Base-by-base conservation (phyloP, 1,140 invertebrate genomes). In the Charaxes varanes region DNA sequence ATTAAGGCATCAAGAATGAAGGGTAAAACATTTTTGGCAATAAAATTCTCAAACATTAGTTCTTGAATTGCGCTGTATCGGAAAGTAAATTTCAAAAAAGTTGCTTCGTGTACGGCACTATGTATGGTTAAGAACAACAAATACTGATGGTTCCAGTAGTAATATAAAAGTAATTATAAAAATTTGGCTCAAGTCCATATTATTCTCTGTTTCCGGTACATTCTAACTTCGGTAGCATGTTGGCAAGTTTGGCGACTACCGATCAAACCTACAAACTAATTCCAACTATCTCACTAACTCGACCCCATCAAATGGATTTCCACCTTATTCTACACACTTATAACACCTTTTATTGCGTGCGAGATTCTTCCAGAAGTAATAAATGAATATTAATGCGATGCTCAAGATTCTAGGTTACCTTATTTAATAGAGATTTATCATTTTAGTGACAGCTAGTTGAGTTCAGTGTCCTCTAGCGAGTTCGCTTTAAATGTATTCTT, bases 251-350 rank as follows among this genome's bases (percentile, higher is more conserved):
- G 40, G 49, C 47, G 53, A 60, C 59, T 60, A 50, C 51, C 56
- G 53, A 62, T 62, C 60, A 60, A 56, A 52, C 45, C 52, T 33
- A 48, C 53, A 35, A 55, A 57, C 53, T 60, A 62, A 63, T 60
- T 59, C 48, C 27, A 63, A 63, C 52, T 61, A 63, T 46, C 49
- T 47, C 32, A 43, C 32, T 24, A 51, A 54, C 34, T 45, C 45
- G 23, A 28, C 35, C 38, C 18, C 46, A 42, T 37, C 23, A 41
- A 18, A 44, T 26, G 41, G 28, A 45, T 56, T 40, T 46, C 41
- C 31, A 33, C 31, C 36, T 13, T 34, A 37, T 46, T 36, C 2
- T 27, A 26, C 10, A 35, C 26, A 45, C 36, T 31, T 35, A 45
- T 40, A 43, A 43, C 24, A 35, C 24, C 41, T 32, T 16, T 21